These are phyloP conservation scores for Kradibia gibbosae DNA, from an alignment of 1,140 invertebrate genomes.

Conservation along the genomic window DNA sequence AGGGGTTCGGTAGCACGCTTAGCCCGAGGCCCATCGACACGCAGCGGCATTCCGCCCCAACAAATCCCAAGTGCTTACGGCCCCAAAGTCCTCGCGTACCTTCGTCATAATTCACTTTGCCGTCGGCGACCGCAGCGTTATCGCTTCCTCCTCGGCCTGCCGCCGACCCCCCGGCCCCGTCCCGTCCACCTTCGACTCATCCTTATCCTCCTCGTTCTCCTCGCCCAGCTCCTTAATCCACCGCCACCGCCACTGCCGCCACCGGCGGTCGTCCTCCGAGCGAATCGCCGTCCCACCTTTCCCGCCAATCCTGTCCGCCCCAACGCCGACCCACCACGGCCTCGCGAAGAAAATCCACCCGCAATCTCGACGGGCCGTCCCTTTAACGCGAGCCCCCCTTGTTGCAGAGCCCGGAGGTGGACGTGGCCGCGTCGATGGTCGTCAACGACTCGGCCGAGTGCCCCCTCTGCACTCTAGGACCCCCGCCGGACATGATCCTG, in stretches of 20 bases:
- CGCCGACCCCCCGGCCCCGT: not conserved
- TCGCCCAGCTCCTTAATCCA: not conserved
- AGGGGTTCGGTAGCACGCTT: not conserved
- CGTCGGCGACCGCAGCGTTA: not conserved
- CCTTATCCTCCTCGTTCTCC: not conserved
- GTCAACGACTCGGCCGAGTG: slow-evolving; percentile 59
- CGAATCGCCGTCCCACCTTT: no score
- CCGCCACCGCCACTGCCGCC: not conserved
- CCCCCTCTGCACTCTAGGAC: slow-evolving; percentile 77
- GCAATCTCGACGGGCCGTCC: not conserved
- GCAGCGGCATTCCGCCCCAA: not conserved
- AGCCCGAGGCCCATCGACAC: not conserved
- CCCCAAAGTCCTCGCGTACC: not conserved
- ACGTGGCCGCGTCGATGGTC: slow-evolving; percentile 37
- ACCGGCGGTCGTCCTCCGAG: no score
- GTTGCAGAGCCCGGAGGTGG: slow-evolving; percentile 23
- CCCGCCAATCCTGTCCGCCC: not conserved
- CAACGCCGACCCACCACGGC: not conserved
- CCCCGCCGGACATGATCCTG: slow-evolving; percentile 85
- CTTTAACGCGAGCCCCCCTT: no score
- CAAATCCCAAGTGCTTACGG: not conserved
- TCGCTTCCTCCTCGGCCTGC: not conserved
- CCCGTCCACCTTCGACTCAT: not conserved
- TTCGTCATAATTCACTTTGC: not conserved
- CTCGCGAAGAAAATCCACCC: no score